phyloP scores from a whole-genome alignment of 2,888 invertebrate genomes.

The Imbricaverruca yamaguchii region DNA sequence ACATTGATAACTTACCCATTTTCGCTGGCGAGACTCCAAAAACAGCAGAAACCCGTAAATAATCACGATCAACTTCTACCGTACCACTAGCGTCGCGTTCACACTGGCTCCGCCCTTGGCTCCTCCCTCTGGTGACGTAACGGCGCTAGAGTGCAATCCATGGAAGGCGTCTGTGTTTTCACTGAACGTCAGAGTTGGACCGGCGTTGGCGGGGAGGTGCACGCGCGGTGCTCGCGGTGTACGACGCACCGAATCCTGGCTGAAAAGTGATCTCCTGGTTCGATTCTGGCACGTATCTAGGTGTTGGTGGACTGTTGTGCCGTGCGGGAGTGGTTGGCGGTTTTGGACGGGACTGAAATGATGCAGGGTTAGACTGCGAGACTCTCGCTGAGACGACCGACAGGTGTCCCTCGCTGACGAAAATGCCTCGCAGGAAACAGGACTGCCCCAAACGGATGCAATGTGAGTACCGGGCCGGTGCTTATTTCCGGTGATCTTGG shows the following conservation, averaged over 20 bases:
- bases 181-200: conserved; percentile 5
- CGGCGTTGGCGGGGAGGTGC: neutral
- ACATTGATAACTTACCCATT: neutral
- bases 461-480: conserved; percentile 43
- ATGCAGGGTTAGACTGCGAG: conserved; percentile 23
- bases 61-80: conserved; percentile 5
- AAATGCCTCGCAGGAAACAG: conserved; percentile 50
- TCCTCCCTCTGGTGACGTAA: conserved; percentile 17
- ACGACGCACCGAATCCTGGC: neutral
- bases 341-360: conserved; percentile 23
- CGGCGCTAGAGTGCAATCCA: neutral
- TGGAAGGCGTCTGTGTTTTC: conserved; percentile 12
- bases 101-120: conserved; percentile 11
- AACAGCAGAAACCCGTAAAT: neutral
- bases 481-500: too few relatives aligned
- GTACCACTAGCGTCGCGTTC: neutral
- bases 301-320: conserved; percentile 25
- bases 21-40: neutral
- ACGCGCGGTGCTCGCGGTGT: neutral
- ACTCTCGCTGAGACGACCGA: neutral
- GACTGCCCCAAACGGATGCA: conserved; percentile 51
- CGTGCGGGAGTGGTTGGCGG: conserved; percentile 27
- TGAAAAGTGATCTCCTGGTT: neutral
- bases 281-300: conserved; percentile 27
- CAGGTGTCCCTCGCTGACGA: neutral